These are phyloP conservation scores for Metridium senile DNA, from an alignment of 92 coral and sea anemone species.

Conservation along the genomic window DNA sequence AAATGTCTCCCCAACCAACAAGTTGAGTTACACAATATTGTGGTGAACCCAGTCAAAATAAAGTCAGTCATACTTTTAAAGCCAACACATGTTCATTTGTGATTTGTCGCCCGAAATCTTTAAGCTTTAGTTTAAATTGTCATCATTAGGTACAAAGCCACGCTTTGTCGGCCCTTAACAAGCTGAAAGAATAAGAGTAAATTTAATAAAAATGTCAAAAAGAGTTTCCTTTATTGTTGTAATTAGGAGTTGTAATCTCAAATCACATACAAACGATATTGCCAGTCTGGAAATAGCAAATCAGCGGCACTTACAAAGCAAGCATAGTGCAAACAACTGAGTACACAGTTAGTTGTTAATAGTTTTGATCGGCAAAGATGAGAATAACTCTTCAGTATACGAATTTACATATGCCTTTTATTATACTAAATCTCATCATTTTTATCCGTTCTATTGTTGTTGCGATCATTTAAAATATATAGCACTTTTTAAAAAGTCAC, in stretches of 20 bases:
- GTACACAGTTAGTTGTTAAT: neutral
- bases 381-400: neutral
- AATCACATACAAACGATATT: neutral
- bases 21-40: neutral
- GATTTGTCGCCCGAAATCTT: neutral
- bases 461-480: too few relatives aligned
- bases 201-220: conserved; percentile 16
- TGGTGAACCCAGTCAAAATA: conserved; percentile 3
- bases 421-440: too few relatives aligned
- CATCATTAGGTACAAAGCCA: neutral
- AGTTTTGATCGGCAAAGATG: neutral
- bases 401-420: too few relatives aligned
- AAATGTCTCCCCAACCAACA: neutral
- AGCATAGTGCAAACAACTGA: neutral
- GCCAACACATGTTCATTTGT: neutral
- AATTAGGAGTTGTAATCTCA: conserved; percentile 15
- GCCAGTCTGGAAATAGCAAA: neutral
- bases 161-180: neutral
- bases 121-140: neutral
- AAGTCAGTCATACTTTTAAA: neutral
- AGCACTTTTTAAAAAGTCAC: neutral
- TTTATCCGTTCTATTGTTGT: too few relatives aligned
- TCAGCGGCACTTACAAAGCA: conserved; percentile 14
- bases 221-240: neutral
- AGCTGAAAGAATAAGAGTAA: conserved; percentile 1